phyloP scores from a whole-genome alignment of 2,888 invertebrate genomes.

The Drosophila engyochracea region DNA sequence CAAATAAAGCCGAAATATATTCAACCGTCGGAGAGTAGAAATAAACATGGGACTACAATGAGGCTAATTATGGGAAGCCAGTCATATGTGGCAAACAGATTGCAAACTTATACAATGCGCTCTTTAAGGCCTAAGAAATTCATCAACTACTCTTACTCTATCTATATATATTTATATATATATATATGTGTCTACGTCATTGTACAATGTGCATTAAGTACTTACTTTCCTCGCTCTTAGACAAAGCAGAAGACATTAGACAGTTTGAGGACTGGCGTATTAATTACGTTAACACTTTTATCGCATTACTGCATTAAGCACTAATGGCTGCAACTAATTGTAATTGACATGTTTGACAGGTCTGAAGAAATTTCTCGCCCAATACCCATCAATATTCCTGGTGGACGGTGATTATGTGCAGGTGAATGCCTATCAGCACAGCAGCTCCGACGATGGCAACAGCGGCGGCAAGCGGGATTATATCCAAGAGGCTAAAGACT shows the following conservation, averaged over 20 bases:
- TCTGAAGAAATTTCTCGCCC: conserved; percentile 97
- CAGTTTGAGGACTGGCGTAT: conserved; percentile 35
- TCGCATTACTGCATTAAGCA: conserved; percentile 53
- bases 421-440: conserved; percentile 92
- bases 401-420: conserved; percentile 97
- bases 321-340: conserved; percentile 70
- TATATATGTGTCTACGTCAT: neutral
- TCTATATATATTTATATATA: neutral
- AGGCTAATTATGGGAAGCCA: conserved; percentile 72
- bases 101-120: conserved; percentile 56
- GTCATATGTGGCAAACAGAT: conserved; percentile 55
- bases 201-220: conserved; percentile 22
- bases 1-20: conserved; percentile 11
- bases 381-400: conserved; percentile 98
- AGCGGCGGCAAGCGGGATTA: conserved; percentile 92
- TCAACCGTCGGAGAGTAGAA: conserved; percentile 17
- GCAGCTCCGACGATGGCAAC: conserved; percentile 87
- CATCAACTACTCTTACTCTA: conserved; percentile 29
- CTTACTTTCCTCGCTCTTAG: neutral
- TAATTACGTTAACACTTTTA: conserved; percentile 73
- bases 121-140: conserved; percentile 24
- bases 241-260: conserved; percentile 4
- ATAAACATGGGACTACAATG: conserved; percentile 56
- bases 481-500: conserved; percentile 98
- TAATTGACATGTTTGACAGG: conserved; percentile 86